These are phyloP conservation scores for Dendrolimus houi DNA, from an alignment of 2,888 invertebrate species.

Conservation along the genomic window DNA sequence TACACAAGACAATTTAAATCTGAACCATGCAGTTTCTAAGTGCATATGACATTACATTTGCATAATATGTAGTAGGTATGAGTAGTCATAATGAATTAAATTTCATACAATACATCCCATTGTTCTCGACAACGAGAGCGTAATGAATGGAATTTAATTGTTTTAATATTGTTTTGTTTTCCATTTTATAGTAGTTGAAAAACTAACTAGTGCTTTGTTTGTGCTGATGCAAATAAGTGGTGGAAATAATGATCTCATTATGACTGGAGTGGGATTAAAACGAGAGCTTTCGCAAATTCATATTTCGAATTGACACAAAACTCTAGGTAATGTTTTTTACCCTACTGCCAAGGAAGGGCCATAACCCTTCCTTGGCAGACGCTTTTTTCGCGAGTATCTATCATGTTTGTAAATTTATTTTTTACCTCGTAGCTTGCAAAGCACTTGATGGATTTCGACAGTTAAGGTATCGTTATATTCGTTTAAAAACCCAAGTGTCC, in stretches of 20 bases:
- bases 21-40: background rate
- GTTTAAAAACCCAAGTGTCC: too few relatives aligned
- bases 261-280: background rate
- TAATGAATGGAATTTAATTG: background rate
- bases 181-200: background rate
- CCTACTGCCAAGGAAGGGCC: too few relatives aligned
- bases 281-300: too few relatives aligned
- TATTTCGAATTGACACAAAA: too few relatives aligned
- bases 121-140: background rate
- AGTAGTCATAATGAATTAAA: background rate
- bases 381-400: too few relatives aligned
- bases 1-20: background rate
- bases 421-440: too few relatives aligned
- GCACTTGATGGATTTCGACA: too few relatives aligned
- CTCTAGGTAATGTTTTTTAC: too few relatives aligned
- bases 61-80: background rate
- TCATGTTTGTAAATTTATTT: too few relatives aligned
- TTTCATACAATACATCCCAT: background rate
- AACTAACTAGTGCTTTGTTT: background rate
- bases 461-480: too few relatives aligned
- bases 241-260: background rate
- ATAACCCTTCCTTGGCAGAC: too few relatives aligned
- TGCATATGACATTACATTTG: background rate
- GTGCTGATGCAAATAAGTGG: background rate
- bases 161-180: background rate